phyloP scores from a whole-genome alignment of 2,888 invertebrate species.

The Drosophila pullipes region DNA sequence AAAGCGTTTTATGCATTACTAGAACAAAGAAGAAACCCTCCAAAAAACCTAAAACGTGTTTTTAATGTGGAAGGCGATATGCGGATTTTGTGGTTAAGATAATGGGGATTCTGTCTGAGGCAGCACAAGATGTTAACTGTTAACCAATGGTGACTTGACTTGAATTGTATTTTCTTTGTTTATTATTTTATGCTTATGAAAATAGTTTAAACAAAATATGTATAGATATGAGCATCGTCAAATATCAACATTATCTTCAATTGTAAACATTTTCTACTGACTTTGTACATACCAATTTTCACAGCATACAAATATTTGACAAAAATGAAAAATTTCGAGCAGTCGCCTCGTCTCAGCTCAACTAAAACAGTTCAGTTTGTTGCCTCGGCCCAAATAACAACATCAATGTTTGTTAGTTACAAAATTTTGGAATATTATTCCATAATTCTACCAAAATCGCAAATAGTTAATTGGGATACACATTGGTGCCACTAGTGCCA shows the following conservation, averaged over 20 bases:
- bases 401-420: constrained; percentile 29
- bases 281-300: neutral
- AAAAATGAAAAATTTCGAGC: neutral
- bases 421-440: constrained; percentile 35
- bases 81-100: neutral
- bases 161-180: neutral
- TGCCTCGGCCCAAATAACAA: constrained; percentile 47
- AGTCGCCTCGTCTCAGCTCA: constrained; percentile 7
- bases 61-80: neutral
- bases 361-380: constrained; percentile 29
- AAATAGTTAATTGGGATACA: constrained; percentile 30
- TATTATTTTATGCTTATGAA: neutral
- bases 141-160: neutral
- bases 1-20: constrained; percentile 69
- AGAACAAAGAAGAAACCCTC: constrained; percentile 25
- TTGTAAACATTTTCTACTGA: neutral
- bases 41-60: constrained; percentile 5
- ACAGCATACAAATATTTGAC: neutral
- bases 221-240: neutral
- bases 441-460: constrained; percentile 12
- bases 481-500: constrained; percentile 37
- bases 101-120: too few species aligned
- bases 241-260: neutral
- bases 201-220: neutral
- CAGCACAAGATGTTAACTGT: neutral